phyloP scores from a whole-genome alignment of 1,140 invertebrate species.

The Ectropis grisescens region DNA sequence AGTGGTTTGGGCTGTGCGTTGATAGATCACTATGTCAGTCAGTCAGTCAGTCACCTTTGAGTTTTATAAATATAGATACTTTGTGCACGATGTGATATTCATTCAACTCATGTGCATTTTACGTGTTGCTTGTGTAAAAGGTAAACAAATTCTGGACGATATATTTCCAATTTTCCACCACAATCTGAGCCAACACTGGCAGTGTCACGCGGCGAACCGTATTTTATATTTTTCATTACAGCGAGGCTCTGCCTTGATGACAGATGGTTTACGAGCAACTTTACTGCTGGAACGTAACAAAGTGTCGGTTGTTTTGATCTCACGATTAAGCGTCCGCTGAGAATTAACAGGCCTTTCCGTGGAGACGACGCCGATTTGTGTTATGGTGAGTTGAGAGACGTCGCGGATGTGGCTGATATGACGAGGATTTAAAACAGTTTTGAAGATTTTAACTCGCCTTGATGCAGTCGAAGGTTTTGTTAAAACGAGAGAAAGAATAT shows the following conservation, averaged over 20 bases:
- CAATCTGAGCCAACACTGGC: background rate
- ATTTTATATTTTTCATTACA: constrained; percentile 15
- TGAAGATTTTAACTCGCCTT: background rate
- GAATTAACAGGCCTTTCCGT: constrained; percentile 4
- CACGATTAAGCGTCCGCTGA: constrained; percentile 3
- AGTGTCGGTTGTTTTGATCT: constrained; percentile 3
- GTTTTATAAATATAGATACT: no score
- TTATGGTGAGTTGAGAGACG: no score
- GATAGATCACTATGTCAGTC: no score
- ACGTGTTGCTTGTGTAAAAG: background rate
- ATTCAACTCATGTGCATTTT: no score
- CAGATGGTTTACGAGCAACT: constrained; percentile 6
- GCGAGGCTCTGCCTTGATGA: no score
- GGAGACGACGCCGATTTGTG: no score
- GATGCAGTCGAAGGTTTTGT: background rate
- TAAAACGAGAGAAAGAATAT: background rate
- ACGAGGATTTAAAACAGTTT: no score
- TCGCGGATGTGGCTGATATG: background rate
- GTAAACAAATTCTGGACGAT: background rate
- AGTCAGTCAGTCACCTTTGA: no score
- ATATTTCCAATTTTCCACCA: background rate
- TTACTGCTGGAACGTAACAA: constrained; percentile 7
- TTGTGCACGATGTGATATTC: no score
- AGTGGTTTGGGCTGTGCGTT: no score
- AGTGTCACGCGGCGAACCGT: constrained; percentile 2